Conservation (phyloP, 2,113 vertebrate genomes). For the Caracal caracal region DNA sequence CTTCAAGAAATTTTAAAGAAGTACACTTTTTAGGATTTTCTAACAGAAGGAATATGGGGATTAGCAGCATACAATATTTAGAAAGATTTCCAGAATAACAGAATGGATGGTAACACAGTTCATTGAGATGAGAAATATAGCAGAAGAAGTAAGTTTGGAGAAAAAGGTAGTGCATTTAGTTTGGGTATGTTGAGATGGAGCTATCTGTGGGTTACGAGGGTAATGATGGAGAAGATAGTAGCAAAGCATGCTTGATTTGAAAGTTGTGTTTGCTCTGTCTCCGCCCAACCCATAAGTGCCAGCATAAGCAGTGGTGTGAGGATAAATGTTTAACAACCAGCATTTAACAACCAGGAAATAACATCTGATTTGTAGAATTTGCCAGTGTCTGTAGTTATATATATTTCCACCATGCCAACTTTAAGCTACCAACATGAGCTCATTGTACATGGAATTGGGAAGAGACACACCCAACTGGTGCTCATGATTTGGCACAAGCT, state of each 20-base stretch:
- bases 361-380: not conserved
- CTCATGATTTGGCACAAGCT: not conserved
- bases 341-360: not conserved
- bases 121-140: not conserved
- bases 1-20: not conserved
- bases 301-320: not conserved
- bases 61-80: not conserved
- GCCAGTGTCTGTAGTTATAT: not conserved
- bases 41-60: not conserved
- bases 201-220: not conserved
- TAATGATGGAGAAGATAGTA: not conserved
- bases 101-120: not conserved
- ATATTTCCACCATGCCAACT: not conserved
- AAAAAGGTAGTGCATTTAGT: not conserved
- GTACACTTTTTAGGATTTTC: not conserved
- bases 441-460: not conserved
- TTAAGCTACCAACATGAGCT: not conserved
- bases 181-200: not conserved
- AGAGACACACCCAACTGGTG: not conserved
- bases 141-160: not conserved
- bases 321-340: not conserved
- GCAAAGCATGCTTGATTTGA: not conserved
- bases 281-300: not conserved
- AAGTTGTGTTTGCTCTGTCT: not conserved
- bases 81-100: not conserved